phyloP scores from a whole-genome alignment of 1,140 invertebrate species.

The Palaemon carinicauda region DNA sequence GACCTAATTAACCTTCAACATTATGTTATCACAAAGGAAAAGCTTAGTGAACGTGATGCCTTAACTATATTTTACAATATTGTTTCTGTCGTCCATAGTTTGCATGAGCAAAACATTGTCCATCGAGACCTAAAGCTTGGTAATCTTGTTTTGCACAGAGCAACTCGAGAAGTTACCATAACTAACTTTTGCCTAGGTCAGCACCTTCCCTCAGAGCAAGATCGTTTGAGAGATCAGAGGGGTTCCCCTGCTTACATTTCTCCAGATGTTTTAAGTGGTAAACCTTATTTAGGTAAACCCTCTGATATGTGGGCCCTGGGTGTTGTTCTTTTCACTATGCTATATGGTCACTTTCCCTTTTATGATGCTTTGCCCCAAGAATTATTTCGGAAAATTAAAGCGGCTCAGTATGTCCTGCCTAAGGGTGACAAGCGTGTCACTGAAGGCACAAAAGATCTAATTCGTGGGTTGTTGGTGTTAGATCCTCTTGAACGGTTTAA shows the following conservation, averaged over 20 bases:
- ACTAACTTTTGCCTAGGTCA: conserved; percentile 87
- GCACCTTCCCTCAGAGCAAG: conserved; percentile 78
- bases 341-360: conserved; percentile 88
- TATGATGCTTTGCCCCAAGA: conserved; percentile 80
- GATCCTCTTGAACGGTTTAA: conserved; percentile 71
- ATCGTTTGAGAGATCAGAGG: conserved; percentile 80
- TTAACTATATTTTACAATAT: conserved; percentile 81
- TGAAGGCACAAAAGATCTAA: neutral
- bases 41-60: conserved; percentile 79
- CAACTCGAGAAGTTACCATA: conserved; percentile 75
- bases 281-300: conserved; percentile 77
- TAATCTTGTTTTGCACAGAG: conserved; percentile 80
- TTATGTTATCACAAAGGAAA: conserved; percentile 84
- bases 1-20: conserved; percentile 81
- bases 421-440: conserved; percentile 65
- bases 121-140: conserved; percentile 84
- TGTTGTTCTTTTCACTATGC: conserved; percentile 84
- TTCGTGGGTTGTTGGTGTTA: conserved; percentile 68
- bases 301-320: conserved; percentile 89
- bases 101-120: conserved; percentile 84
- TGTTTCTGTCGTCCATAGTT: conserved; percentile 77
- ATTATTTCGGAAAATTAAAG: conserved; percentile 82
- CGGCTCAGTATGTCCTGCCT: conserved; percentile 74
- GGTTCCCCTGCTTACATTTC: conserved; percentile 87
- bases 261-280: conserved; percentile 82